Conservation (phyloP, 2,113 vertebrate genomes). For the Panthera leo region DNA sequence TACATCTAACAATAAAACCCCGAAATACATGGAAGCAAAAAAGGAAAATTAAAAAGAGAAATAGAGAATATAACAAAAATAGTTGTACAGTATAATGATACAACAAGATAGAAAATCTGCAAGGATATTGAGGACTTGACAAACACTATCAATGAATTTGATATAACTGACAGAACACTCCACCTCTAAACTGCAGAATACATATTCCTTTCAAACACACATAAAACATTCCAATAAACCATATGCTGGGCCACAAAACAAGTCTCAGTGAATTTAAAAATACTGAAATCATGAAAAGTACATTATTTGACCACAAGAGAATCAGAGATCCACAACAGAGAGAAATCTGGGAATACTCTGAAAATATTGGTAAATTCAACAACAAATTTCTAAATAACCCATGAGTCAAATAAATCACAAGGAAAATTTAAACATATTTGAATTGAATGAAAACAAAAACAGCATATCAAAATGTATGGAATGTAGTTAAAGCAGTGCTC, state of each 20-base stretch:
- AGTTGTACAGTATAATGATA: not conserved
- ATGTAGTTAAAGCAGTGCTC: not conserved
- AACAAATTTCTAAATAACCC: not conserved
- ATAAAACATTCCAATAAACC: not conserved
- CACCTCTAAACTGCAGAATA: not conserved
- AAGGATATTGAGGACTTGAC: not conserved
- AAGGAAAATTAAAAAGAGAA: not conserved
- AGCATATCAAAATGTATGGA: not conserved
- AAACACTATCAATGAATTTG: slow-evolving; percentile 9
- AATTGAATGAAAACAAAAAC: slow-evolving; percentile 12
- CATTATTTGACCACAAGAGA: not conserved
- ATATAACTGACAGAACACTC: not conserved
- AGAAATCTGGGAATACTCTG: not conserved
- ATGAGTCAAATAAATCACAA: not conserved
- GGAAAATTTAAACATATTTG: not conserved
- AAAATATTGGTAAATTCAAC: not conserved
- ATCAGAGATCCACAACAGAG: not conserved
- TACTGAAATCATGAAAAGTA: not conserved
- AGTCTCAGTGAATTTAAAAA: not conserved
- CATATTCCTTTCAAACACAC: not conserved
- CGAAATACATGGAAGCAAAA: not conserved
- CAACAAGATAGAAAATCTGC: not conserved
- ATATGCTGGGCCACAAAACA: not conserved
- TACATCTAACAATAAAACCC: not conserved
- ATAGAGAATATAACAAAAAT: not conserved